Conservation (phyloP, 2,113 vertebrate genomes). For the Hyperoodon ampullatus region DNA sequence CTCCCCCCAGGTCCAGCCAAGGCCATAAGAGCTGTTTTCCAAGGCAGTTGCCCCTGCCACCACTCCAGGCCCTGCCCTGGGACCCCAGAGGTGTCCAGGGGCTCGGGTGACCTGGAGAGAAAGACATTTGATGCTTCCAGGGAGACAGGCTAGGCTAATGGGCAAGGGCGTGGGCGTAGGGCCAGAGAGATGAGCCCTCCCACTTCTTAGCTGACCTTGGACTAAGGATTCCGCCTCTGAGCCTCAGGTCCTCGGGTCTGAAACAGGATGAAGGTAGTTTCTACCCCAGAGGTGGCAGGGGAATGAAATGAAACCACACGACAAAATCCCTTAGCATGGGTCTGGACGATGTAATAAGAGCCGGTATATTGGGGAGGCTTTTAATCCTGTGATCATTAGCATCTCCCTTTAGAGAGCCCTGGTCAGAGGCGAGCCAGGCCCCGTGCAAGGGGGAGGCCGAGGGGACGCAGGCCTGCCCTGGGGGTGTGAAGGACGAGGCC, state of each 20-base stretch:
- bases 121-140: background rate
- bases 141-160: background rate
- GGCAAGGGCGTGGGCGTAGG: background rate
- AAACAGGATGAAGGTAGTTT: background rate
- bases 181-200: too few relatives aligned
- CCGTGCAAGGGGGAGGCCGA: accelerated
- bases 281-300: background rate
- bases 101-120: background rate
- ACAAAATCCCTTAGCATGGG: background rate
- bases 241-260: background rate
- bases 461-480: background rate
- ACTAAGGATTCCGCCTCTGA: background rate
- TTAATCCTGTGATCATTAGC: background rate
- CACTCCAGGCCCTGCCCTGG: too few relatives aligned
- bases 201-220: background rate
- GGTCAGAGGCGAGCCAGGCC: background rate
- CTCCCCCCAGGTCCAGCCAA: background rate
- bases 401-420: background rate
- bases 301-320: accelerated
- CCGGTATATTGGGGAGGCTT: background rate
- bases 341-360: background rate
- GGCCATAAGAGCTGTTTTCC: background rate
- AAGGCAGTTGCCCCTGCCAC: background rate
- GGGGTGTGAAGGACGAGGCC: accelerated
- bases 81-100: background rate